Evolutionary conservation across 2,888 invertebrate genomes (phyloP).

Genomic region (Cantharis lateralis): DNA sequence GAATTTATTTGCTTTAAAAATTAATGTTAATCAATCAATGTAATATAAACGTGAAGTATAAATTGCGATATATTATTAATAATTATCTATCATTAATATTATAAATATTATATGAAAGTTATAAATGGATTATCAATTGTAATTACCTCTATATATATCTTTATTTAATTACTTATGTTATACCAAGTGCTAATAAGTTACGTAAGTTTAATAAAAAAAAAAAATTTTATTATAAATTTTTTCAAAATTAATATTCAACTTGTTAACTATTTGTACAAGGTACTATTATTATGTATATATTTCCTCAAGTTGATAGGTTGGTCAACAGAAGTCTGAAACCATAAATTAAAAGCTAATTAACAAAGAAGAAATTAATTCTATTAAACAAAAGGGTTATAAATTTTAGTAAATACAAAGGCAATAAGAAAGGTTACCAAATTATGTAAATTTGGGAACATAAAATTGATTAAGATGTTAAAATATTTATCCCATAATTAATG

Average conservation of each 20-base stretch:
- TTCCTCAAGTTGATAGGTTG: neutral
- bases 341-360: constrained; percentile 34
- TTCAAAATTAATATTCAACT: no score
- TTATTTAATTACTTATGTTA: neutral
- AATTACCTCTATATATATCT: neutral
- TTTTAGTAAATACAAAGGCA: neutral
- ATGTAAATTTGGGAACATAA: neutral
- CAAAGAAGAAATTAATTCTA: constrained; percentile 9
- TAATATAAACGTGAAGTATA: neutral
- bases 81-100: neutral
- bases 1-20: neutral
- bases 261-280: neutral
- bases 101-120: neutral
- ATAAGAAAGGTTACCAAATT: neutral
- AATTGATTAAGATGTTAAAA: constrained; percentile 2
- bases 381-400: neutral
- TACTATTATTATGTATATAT: neutral
- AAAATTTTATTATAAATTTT: neutral
- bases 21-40: neutral
- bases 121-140: neutral
- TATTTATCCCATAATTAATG: neutral
- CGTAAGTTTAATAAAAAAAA: neutral
- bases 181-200: neutral
- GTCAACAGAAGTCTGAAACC: constrained; percentile 25
- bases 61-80: neutral